phyloP scores from a whole-genome alignment of 2,888 invertebrate genomes.

The Monochamus alternatus region DNA sequence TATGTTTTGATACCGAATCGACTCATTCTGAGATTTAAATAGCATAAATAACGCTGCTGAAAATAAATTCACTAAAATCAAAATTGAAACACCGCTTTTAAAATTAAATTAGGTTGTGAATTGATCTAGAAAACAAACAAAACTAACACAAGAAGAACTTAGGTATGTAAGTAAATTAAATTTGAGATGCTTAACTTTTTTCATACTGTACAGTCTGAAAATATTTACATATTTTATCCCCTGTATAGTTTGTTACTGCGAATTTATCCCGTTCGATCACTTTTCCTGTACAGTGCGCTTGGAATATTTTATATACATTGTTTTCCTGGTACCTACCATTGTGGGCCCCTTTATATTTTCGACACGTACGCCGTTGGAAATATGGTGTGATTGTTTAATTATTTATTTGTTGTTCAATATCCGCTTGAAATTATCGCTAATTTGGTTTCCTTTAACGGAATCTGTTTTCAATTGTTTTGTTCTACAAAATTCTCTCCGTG shows the following conservation, averaged over 20 bases:
- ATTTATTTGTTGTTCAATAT: slow-evolving; percentile 51
- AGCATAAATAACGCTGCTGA: no score
- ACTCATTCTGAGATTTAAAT: no score
- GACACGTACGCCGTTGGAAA: slow-evolving; percentile 49
- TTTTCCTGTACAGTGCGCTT: background rate
- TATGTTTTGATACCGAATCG: no score
- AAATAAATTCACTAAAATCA: no score
- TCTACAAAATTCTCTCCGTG: slow-evolving; percentile 15
- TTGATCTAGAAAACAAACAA: no score
- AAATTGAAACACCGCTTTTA: no score
- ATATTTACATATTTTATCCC: no score
- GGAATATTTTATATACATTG: slow-evolving; percentile 8
- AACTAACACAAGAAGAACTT: no score
- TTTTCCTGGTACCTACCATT: slow-evolving; percentile 32
- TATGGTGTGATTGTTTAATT: slow-evolving; percentile 53
- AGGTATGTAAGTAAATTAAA: no score
- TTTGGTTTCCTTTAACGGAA: slow-evolving; percentile 26
- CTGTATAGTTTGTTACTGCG: background rate
- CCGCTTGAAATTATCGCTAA: slow-evolving; percentile 42
- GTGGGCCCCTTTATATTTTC: slow-evolving; percentile 32
- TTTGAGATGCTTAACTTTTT: no score
- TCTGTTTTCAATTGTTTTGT: slow-evolving; percentile 34
- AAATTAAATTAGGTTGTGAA: no score
- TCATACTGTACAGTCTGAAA: no score
- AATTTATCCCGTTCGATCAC: background rate